Evolutionary conservation across 2,888 invertebrate genomes (phyloP).

Genomic region (Hypselothyrea guttata): DNA sequence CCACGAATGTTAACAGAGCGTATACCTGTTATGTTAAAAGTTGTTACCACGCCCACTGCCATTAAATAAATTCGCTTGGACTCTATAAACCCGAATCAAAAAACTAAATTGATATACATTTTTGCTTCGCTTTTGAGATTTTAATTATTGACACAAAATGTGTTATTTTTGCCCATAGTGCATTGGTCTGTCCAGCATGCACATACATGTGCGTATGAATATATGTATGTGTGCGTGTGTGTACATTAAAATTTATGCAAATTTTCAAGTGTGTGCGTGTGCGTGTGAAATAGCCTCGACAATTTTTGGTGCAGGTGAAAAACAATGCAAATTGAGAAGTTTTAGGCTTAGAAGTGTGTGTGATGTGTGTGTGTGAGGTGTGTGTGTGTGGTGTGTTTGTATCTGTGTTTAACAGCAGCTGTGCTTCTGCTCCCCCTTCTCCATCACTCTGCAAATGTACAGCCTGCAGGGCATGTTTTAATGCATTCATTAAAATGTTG

Average conservation of each 20-base stretch:
- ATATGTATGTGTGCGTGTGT: constrained; percentile 8
- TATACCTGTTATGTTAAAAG: too few relatives aligned
- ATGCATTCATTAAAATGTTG: constrained; percentile 23
- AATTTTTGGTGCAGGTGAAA: constrained; percentile 37
- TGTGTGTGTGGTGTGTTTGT: too few relatives aligned
- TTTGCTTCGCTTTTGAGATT: too few relatives aligned
- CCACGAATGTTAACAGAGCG: too few relatives aligned
- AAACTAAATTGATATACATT: too few relatives aligned
- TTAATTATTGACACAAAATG: too few relatives aligned
- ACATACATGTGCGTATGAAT: constrained; percentile 1
- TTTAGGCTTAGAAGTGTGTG: constrained; percentile 20
- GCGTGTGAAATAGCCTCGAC: constrained; percentile 25
- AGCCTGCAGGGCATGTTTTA: constrained; percentile 15
- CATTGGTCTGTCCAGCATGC: constrained; percentile 20
- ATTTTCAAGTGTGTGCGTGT: constrained; percentile 32
- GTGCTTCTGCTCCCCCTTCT: not conserved
- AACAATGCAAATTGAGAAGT: constrained; percentile 47
- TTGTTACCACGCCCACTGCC: too few relatives aligned
- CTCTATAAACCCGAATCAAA: too few relatives aligned
- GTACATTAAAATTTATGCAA: constrained; percentile 61
- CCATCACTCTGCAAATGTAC: too few relatives aligned
- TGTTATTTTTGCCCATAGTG: too few relatives aligned
- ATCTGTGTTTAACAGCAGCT: too few relatives aligned
- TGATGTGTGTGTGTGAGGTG: constrained; percentile 17
- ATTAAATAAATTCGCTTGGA: too few relatives aligned